Conservation (phyloP, 2,888 invertebrate genomes). For the Rotaria macrura region DNA sequence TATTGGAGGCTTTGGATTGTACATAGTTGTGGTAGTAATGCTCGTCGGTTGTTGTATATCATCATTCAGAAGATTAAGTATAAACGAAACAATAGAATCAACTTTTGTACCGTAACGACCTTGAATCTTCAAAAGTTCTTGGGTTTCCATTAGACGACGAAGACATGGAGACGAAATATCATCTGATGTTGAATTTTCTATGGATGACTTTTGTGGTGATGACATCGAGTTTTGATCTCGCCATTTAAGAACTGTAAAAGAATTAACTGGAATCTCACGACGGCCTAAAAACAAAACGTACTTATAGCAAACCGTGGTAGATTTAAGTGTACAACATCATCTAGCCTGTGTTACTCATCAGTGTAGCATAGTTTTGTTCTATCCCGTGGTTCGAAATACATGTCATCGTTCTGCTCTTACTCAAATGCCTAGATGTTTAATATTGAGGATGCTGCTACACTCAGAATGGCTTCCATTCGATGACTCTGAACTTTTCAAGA, state of each 20-base stretch:
- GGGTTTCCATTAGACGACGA: neutral
- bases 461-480: no score
- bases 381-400: no score
- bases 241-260: neutral
- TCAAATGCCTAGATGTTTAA: no score
- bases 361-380: no score
- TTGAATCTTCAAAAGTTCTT: neutral
- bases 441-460: no score
- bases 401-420: no score
- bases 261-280: neutral
- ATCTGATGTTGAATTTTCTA: neutral
- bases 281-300: neutral
- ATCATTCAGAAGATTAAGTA: neutral
- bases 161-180: neutral
- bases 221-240: neutral
- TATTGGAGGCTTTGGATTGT: neutral
- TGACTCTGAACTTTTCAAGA: no score
- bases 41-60: neutral
- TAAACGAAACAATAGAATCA: neutral
- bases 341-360: no score
- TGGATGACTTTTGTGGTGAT: neutral
- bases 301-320: no score
- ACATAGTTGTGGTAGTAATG: neutral
- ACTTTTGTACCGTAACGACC: constrained; percentile 5
- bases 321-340: no score